Conservation (phyloP, 2,113 vertebrate genomes). For the human (Homo sapiens) region DNA sequence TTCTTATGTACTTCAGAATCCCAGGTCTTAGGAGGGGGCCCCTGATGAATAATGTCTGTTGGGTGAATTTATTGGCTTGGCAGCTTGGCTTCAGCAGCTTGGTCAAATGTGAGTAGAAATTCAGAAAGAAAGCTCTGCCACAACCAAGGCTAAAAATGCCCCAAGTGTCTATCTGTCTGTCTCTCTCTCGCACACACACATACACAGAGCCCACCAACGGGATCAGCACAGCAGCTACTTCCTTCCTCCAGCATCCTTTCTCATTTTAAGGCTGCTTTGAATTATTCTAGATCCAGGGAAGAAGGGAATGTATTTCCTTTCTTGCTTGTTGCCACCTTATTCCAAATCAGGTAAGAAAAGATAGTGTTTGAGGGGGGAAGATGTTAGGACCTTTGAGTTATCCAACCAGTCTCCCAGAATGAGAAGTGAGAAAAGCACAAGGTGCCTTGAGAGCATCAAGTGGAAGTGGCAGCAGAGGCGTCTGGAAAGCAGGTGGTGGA, state of each 20-base stretch:
- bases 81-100: background rate
- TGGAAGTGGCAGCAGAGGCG: background rate
- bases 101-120: too few relatives aligned
- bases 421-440: background rate
- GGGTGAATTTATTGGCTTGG: background rate
- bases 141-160: background rate
- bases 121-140: background rate
- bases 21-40: background rate
- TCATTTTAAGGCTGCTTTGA: background rate
- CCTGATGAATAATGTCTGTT: background rate
- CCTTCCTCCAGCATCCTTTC: background rate
- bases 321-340: background rate
- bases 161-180: background rate
- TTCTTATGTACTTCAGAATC: background rate
- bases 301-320: background rate
- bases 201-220: background rate
- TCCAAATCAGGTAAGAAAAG: background rate
- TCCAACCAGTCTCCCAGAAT: background rate
- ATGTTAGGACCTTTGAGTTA: background rate
- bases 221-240: background rate
- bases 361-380: too few relatives aligned
- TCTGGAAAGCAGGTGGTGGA: background rate
- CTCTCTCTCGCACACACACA: background rate
- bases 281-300: background rate
- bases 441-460: background rate